Evolutionary conservation across 2,888 invertebrate genomes (phyloP), one percentile per base, ranked within the genome.

Genomic region (Chaetoderma sp.): DNA sequence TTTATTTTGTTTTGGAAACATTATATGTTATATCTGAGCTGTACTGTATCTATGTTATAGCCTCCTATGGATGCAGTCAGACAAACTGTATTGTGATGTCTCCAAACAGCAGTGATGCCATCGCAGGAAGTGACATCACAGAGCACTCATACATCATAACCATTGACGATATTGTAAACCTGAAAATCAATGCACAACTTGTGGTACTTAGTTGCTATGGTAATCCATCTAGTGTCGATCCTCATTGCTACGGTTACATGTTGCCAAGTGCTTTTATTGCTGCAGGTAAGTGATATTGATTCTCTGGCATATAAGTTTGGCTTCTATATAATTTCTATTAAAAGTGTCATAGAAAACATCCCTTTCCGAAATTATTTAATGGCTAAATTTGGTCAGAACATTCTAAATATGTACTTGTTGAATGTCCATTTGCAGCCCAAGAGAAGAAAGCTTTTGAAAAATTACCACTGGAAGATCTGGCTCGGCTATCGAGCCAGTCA

Each of bases 131-230:
- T 6, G 60, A 68, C 1, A 74, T 77, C 8, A 28, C 59, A 23
- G 75, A 79, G 66, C 58, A 66, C 5, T 76, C 79, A 0, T 83
- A 82, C 66, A 55, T 83, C 18, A 72, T 85, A 25, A 76, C 79
- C 10, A 66, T 74, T 21, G 73, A 75, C 44, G 84, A 85, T 47
- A 78, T 85, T 23, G 63, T 78, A 10, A 73, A 72, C n/a, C 57
- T 78, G 55, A 72, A 73, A 54, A 65, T 83, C 52, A 70, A 57
- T 4, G 82, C 83, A 21, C 79, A 81, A 65, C 76, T 85, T 30
- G 83, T 85, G 2, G 82, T 83, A 1, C 69, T 84, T 18, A 83
- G 78, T 67, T 66, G 73, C 16, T 82, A 82, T 4, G 80, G 79
- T 71, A 73, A 72, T 25, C 67, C 78, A 1, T 67, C 72, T 59